These are phyloP conservation scores for Azorinus chamasolen DNA, from an alignment of 2,888 invertebrate genomes.

Conservation along the genomic window DNA sequence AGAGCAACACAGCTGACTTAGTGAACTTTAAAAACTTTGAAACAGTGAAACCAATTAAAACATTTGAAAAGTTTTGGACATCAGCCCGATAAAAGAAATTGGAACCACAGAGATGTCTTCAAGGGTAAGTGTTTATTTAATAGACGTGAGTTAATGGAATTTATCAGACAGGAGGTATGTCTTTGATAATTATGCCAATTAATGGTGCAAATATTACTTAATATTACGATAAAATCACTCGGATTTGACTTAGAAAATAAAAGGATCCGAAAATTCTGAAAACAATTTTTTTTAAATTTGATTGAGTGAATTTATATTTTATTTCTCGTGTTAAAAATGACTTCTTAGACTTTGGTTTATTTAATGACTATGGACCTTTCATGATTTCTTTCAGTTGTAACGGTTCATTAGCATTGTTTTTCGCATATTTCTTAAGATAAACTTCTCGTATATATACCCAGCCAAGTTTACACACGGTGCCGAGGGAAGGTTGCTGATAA, in stretches of 20 bases:
- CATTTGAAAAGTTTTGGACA: conserved; percentile 12
- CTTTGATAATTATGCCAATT: too few relatives aligned
- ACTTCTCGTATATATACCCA: not conserved
- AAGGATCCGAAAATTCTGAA: too few relatives aligned
- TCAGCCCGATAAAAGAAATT: conserved; percentile 5
- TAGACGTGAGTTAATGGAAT: conserved; percentile 14
- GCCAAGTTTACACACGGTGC: not conserved
- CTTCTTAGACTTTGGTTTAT: too few relatives aligned
- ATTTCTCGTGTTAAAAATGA: too few relatives aligned
- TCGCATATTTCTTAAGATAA: too few relatives aligned
- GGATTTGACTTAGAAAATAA: not conserved
- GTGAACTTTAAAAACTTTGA: conserved; percentile 13
- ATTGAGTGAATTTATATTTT: too few relatives aligned
- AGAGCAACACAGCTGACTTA: not conserved
- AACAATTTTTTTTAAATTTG: too few relatives aligned
- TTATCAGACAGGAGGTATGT: not conserved
- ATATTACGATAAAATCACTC: not conserved
- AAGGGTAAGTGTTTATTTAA: conserved; percentile 24
- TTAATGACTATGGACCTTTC: too few relatives aligned
- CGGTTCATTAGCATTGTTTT: too few relatives aligned
- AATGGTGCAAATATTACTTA: conserved; percentile 1
- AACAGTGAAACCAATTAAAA: conserved; percentile 9
- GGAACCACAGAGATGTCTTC: conserved; percentile 19
- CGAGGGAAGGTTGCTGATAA: not conserved
- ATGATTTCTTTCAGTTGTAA: too few relatives aligned